These are phyloP conservation scores for Listronotus oregonensis DNA, from an alignment of 1,140 invertebrate genomes.

Conservation along the genomic window DNA sequence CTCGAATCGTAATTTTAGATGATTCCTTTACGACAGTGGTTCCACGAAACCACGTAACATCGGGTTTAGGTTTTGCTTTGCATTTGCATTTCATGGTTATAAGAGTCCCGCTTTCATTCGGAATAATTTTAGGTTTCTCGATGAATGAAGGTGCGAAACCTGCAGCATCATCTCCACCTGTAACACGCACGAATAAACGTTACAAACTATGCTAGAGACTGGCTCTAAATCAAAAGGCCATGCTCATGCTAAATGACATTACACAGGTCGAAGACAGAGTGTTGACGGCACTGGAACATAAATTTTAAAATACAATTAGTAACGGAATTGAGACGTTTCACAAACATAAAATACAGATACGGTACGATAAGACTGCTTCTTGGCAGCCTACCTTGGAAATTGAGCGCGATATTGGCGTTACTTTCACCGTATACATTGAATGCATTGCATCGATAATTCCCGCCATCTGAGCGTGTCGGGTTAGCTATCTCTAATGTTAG, in stretches of 20 bases:
- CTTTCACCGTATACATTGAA: slow-evolving; percentile 98
- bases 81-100: slow-evolving; percentile 96
- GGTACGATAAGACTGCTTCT: slow-evolving; percentile 34
- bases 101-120: slow-evolving; percentile 92
- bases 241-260: slow-evolving; percentile 54
- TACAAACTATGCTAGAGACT: slow-evolving; percentile 41
- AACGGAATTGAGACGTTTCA: slow-evolving; percentile 50
- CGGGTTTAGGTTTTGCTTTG: slow-evolving; percentile 88
- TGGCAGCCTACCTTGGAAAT: slow-evolving; percentile 90
- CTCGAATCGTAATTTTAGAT: slow-evolving; percentile 83
- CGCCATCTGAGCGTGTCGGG: slow-evolving; percentile 93
- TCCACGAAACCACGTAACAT: slow-evolving; percentile 89
- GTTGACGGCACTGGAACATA: slow-evolving; percentile 44
- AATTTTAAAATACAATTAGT: slow-evolving; percentile 42
- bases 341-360: slow-evolving; percentile 46
- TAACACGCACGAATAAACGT: slow-evolving; percentile 49
- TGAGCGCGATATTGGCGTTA: slow-evolving; percentile 99
- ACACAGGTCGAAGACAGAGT: slow-evolving; percentile 42
- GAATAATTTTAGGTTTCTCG: slow-evolving; percentile 96
- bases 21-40: slow-evolving; percentile 83
- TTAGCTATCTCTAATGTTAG: slow-evolving; percentile 91
- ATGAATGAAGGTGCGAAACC: slow-evolving; percentile 93
- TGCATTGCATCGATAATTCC: slow-evolving; percentile 98
- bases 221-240: slow-evolving; percentile 49
- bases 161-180: slow-evolving; percentile 86